Evolutionary conservation across 92 coral and sea anemone genomes (phyloP).

Genomic region (Siderastrea siderea): DNA sequence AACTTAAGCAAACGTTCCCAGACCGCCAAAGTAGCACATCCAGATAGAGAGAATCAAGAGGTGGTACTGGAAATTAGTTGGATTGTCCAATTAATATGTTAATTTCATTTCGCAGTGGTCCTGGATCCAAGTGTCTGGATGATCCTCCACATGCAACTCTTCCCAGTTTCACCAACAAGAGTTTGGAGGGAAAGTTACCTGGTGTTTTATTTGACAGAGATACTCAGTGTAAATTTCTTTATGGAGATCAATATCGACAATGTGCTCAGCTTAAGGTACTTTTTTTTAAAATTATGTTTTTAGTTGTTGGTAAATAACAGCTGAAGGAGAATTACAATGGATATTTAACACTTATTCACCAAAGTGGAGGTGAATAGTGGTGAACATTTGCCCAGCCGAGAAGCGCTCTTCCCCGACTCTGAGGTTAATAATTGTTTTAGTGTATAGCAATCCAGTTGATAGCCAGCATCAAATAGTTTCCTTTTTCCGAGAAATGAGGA

Average conservation of each 20-base stretch:
- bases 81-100: background rate
- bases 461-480: too few species aligned
- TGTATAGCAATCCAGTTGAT: too few species aligned
- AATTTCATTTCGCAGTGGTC: conserved; percentile 26
- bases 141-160: conserved; percentile 58
- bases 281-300: background rate
- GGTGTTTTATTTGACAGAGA: conserved; percentile 74
- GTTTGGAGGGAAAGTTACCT: conserved; percentile 57
- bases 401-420: too few species aligned
- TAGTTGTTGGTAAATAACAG: too few species aligned
- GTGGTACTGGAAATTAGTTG: background rate
- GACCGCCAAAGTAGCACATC: too few species aligned
- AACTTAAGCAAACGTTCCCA: too few species aligned
- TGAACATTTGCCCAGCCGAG: too few species aligned
- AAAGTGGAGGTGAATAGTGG: too few species aligned
- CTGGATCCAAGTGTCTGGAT: conserved; percentile 72
- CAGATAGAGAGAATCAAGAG: background rate
- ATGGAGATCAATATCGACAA: conserved; percentile 37
- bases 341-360: too few species aligned
- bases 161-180: conserved; percentile 35
- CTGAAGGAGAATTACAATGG: too few species aligned
- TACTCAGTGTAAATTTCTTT: conserved; percentile 67
- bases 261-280: background rate
- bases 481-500: too few species aligned
- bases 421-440: too few species aligned